These are phyloP conservation scores for Anagyrus pseudococci DNA, from an alignment of 2,888 invertebrate species.

Conservation along the genomic window DNA sequence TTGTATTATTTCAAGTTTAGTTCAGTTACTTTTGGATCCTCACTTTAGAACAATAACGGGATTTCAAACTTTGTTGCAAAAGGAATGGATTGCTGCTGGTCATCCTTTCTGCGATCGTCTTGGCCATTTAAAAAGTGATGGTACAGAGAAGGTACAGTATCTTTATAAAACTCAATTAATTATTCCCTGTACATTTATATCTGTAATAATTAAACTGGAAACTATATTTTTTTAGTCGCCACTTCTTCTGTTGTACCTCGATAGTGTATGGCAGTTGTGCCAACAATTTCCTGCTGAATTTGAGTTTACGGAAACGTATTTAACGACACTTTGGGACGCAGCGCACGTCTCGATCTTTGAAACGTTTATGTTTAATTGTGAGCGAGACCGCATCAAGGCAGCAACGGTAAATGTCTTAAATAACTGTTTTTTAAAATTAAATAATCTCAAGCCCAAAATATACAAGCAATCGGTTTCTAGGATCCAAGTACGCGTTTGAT, in stretches of 20 bases:
- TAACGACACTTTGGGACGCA: conserved; percentile 91
- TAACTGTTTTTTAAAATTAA: conserved; percentile 75
- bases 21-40: conserved; percentile 87
- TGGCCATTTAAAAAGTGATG: conserved; percentile 72
- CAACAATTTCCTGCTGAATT: conserved; percentile 89
- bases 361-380: conserved; percentile 91
- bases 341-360: conserved; percentile 88
- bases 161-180: not conserved
- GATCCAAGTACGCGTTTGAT: conserved; percentile 65
- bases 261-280: conserved; percentile 91
- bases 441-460: not conserved
- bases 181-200: not conserved
- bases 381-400: conserved; percentile 76
- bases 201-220: conserved; percentile 35
- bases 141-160: conserved; percentile 63
- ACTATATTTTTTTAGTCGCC: conserved; percentile 81
- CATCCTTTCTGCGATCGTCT: conserved; percentile 85
- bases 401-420: conserved; percentile 64
- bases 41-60: conserved; percentile 82
- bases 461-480: conserved; percentile 46
- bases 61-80: conserved; percentile 89
- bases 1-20: conserved; percentile 84
- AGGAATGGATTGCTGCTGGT: conserved; percentile 93
- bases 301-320: conserved; percentile 90
- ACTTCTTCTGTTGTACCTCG: conserved; percentile 88